Base-by-base conservation (phyloP, 2,113 vertebrate genomes). In the Brachyistius frenatus region DNA sequence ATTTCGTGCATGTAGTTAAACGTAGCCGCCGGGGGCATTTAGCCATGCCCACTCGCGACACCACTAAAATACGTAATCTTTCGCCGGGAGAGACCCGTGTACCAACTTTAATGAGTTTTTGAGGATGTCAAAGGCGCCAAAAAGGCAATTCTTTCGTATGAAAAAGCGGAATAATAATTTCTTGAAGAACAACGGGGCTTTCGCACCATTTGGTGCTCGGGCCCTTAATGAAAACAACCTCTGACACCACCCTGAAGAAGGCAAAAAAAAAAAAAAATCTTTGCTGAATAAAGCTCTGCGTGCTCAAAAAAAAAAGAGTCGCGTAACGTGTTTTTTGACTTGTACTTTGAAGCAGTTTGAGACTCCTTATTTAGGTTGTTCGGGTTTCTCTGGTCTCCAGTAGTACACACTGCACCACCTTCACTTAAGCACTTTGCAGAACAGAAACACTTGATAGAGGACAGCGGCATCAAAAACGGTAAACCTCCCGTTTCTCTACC, bases 361-460 rank as follows among this genome's bases (percentile, higher is more conserved):
- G 50, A 16, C 62, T 69, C 50, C 58, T 56, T 32, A 35, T 23
- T 3, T n/a, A 47, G 54, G 62, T 5, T 31, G 23, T 62, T 6
- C 47, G 13, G 72, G 54, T 5, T 36, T 54, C 14, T 78, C 47
- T 66, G 66, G 37, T 47, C 66, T 66, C 53, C 80, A 65, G 57
- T 60, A 60, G 67, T 55, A 78, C 55, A 36, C 2, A 8, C 75
- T 52, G 66, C 76, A 64, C 53, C 46, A 50, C 47, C 53, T 11
- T 49, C 49, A 44, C 68, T 50, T 55, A 46, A 49, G 64, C 44
- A 46, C 10, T 10, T 47, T 13, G 50, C 53, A 56, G 23, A 44
- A 35, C 47, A 44, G 55, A 54, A 69, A 61, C 10, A 9, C 56
- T 23, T 1, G 67, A 72, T 47, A 61, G 11, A 5, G 50, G 61